phyloP scores from a whole-genome alignment of 1,140 invertebrate species.

The Centruroides sculpturatus region DNA sequence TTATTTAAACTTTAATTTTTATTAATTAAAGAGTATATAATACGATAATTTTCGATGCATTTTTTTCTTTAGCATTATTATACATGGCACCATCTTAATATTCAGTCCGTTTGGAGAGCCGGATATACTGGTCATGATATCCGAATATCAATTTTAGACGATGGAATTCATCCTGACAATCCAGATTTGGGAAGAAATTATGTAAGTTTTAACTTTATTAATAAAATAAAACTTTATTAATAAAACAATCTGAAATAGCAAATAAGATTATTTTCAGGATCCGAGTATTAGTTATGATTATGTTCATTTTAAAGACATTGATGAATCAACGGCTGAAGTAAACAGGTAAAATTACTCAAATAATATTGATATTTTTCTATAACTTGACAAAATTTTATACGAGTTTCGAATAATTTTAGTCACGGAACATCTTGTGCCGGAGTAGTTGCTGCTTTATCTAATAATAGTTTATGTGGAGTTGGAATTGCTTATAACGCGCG shows the following conservation, averaged over 20 bases:
- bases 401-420: conserved; percentile 13
- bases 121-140: conserved; percentile 87
- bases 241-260: not conserved
- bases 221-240: not conserved
- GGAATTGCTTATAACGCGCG: conserved; percentile 85
- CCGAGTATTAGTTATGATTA: conserved; percentile 76
- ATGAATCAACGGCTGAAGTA: conserved; percentile 25
- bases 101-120: conserved; percentile 63
- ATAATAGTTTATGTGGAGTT: conserved; percentile 82
- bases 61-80: not conserved
- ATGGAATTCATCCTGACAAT: conserved; percentile 42
- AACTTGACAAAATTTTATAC: conserved; percentile 23
- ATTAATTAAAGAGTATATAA: too few relatives aligned
- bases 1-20: too few relatives aligned
- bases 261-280: conserved; percentile 43
- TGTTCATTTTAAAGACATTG: conserved; percentile 68
- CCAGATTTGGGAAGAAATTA: conserved; percentile 32
- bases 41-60: not conserved
- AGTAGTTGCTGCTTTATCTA: conserved; percentile 80
- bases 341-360: not conserved
- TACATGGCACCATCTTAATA: conserved; percentile 29
- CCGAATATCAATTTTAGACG: conserved; percentile 91
- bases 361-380: not conserved
- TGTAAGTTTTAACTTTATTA: conserved; percentile 19
- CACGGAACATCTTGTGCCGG: conserved; percentile 58